A percentile compares a stretch with the other conserved stretches of the same genome.
Evolutionary conservation across 2,888 invertebrate genomes (phyloP).

Genomic region (Sturmia bella): DNA sequence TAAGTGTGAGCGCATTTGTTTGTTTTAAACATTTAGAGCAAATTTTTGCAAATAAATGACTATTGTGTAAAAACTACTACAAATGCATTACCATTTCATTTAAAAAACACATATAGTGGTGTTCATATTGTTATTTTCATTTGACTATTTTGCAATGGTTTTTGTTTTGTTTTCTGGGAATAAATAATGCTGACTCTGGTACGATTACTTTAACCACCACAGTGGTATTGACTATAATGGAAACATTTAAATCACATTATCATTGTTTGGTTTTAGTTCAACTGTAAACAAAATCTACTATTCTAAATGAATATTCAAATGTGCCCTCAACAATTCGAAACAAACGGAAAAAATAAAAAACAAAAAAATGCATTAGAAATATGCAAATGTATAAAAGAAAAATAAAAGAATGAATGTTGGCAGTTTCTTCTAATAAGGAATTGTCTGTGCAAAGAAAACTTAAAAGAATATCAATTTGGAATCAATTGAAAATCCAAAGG

Average conservation of each 20-base stretch:
- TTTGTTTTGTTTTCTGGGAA: slow-evolving; percentile 26
- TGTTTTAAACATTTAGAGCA: slow-evolving; percentile 36
- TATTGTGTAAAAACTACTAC: slow-evolving; percentile 7
- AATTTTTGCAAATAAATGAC: slow-evolving; percentile 44
- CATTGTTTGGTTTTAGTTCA: slow-evolving; percentile 77
- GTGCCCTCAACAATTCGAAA: slow-evolving; percentile 42
- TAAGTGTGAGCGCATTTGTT: slow-evolving; percentile 1
- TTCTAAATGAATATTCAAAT: slow-evolving; percentile 42
- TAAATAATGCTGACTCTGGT: slow-evolving; percentile 46
- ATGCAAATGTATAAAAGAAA: background rate
- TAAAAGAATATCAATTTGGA: too few species aligned
- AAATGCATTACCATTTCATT: slow-evolving; percentile 44
- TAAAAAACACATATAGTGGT: background rate
- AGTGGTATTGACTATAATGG: slow-evolving; percentile 63
- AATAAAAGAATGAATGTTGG: slow-evolving; percentile 2
- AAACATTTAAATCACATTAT: slow-evolving; percentile 79
- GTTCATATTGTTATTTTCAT: slow-evolving; percentile 13
- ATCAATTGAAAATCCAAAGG: too few species aligned
- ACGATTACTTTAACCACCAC: slow-evolving; percentile 53
- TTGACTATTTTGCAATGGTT: slow-evolving; percentile 14
- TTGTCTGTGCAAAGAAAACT: too few species aligned
- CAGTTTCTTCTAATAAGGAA: background rate
- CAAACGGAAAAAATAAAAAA: background rate
- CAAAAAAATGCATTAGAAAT: slow-evolving; percentile 14
- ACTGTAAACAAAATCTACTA: slow-evolving; percentile 56